These are phyloP conservation scores for Romanogobio albipinnatus DNA, from an alignment of 2,113 vertebrate species.

Conservation along the genomic window DNA sequence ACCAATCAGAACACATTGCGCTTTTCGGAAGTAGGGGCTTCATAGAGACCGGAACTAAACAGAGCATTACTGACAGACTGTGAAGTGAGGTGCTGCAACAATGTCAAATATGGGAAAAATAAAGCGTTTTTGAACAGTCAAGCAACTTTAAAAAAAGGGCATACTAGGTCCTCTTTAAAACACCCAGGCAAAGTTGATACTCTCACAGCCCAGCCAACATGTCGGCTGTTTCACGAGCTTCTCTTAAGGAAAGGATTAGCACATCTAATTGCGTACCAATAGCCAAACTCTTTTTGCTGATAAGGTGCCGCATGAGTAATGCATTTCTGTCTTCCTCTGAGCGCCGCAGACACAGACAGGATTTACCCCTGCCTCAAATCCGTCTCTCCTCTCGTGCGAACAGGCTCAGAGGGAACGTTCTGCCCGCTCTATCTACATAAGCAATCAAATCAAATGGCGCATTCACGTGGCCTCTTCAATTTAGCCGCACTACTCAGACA, in stretches of 20 bases:
- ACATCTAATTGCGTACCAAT: slow-evolving; percentile 17
- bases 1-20: too few relatives aligned
- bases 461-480: slow-evolving; percentile 26
- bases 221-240: not conserved
- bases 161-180: not conserved
- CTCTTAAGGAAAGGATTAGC: slow-evolving; percentile 21
- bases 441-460: slow-evolving; percentile 26
- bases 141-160: too few relatives aligned
- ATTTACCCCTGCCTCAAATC: slow-evolving; percentile 10
- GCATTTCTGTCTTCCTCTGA: slow-evolving; percentile 10
- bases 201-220: not conserved
- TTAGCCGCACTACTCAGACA: slow-evolving; percentile 8
- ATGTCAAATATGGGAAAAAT: too few relatives aligned
- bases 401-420: slow-evolving; percentile 8
- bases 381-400: not conserved
- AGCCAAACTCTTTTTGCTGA: slow-evolving; percentile 21
- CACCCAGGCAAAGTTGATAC: not conserved
- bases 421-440: slow-evolving; percentile 31
- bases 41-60: too few relatives aligned
- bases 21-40: too few relatives aligned
- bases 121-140: too few relatives aligned
- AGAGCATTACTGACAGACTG: too few relatives aligned
- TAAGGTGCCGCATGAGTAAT: slow-evolving; percentile 31
- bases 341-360: not conserved
- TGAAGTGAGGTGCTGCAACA: too few relatives aligned